Evolutionary conservation across 2,888 invertebrate species (phyloP), one percentile per base, ranked within the genome.

Genomic region (Nomada hirtipes): DNA sequence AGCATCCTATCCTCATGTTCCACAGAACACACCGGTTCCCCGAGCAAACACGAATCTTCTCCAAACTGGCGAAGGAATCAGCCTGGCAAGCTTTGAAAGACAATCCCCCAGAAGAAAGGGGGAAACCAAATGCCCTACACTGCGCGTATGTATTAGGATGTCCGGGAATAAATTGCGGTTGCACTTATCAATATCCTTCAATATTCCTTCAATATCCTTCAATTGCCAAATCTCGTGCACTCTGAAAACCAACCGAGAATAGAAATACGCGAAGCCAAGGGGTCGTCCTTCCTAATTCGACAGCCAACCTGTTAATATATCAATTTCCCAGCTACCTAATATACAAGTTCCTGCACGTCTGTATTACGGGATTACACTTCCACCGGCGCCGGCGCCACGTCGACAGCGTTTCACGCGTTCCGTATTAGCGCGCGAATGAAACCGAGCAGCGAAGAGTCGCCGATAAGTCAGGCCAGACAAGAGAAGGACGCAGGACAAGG

Each of bases 341-440:
- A 13, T 10, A 15, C 15, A 13, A 15, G 15, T 53, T 42, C 42
- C 23, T 15, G 10, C 36, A 26, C 18, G 55, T 4, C 36, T 36
- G 55, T 64, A 73, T 55, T 64, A 20, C 52, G 9, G 11, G 57
- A 44, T 42, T 55, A 50, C 3, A 53, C 23, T 29, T 47, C 26
- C 42, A 69, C 44, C 36, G 52, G 36, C 44, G 67, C 50, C 47
- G 57, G 57, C 42, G 10, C 4, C 29, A 2, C 13, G 20, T 15
- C 29, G 7, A 26, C 47, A 1, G 47, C 36, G 11, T 13, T 42
- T 42, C 15, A 44, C 13, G 15, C 20, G 53, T 23, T 57, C n/a
- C 13, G 47, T 69, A 79, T 79, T 69, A 63, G 23, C 42, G n/a
- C 44, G 26, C 75, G 75, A 52, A 69, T 64, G 20, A 44, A 70